These are phyloP conservation scores for Melinopterus prodromus DNA, from an alignment of 2,888 invertebrate genomes.

Conservation along the genomic window DNA sequence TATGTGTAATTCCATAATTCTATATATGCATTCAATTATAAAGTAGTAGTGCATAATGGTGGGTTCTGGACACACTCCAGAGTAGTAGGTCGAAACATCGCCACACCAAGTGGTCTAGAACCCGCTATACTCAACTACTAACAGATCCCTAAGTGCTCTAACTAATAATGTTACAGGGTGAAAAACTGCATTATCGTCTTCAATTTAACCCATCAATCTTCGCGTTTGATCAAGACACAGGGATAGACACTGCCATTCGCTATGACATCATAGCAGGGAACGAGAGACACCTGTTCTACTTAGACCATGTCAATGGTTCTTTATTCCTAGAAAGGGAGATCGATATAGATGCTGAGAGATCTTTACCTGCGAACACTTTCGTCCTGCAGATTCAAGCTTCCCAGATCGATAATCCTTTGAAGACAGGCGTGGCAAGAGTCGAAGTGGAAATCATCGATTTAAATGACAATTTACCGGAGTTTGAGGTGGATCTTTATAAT, in stretches of 20 bases:
- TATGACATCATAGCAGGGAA: conserved; percentile 86
- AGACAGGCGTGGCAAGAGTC: conserved; percentile 76
- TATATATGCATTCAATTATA: too few relatives aligned
- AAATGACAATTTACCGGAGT: conserved; percentile 87
- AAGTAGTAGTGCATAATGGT: too few relatives aligned
- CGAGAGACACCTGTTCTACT: conserved; percentile 77
- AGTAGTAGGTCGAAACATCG: too few relatives aligned
- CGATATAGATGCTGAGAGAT: conserved; percentile 78
- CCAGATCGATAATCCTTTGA: conserved; percentile 80
- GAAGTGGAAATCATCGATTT: conserved; percentile 79
- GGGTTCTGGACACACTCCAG: too few relatives aligned
- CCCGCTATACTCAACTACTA: too few relatives aligned
- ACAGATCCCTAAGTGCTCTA: too few relatives aligned
- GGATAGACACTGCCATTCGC: conserved; percentile 75
- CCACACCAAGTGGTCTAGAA: too few relatives aligned
- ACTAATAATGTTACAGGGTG: conserved; percentile 64
- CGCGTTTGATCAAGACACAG: conserved; percentile 82
- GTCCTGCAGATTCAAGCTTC: conserved; percentile 80
- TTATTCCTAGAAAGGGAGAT: conserved; percentile 82
- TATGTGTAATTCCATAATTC: neutral
- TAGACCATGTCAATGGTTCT: conserved; percentile 78
- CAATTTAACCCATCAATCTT: conserved; percentile 75
- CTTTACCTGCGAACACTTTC: conserved; percentile 80
- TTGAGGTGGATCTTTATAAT: conserved; percentile 89
- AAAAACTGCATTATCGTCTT: conserved; percentile 74